These are phyloP conservation scores for Anoplius nigerrimus DNA, from an alignment of 2,888 invertebrate species.

Conservation along the genomic window DNA sequence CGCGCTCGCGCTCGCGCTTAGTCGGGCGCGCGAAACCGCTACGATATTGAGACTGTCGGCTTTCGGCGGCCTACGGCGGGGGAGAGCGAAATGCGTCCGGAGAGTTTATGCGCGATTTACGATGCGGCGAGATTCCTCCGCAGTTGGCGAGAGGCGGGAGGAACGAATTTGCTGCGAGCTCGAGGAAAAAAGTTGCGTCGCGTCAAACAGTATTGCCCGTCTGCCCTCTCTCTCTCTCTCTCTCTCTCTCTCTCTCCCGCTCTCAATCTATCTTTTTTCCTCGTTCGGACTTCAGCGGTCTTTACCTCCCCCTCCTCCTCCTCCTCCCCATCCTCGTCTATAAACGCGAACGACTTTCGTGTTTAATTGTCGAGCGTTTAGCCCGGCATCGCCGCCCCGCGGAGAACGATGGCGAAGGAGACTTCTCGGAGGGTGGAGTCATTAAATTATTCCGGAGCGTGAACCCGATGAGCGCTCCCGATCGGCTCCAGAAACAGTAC, in stretches of 20 bases:
- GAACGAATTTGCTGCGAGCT: too few species aligned
- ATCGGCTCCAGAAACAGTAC: constrained; percentile 56
- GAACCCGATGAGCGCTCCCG: constrained; percentile 60
- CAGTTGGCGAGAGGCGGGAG: too few species aligned
- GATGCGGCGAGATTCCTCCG: too few species aligned
- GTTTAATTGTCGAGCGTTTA: constrained; percentile 66
- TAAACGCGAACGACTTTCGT: constrained; percentile 38
- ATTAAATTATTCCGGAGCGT: constrained; percentile 73
- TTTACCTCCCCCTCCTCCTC: too few species aligned
- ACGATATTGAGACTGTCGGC: not conserved
- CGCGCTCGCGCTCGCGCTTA: not conserved
- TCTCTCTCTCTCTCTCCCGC: too few species aligned
- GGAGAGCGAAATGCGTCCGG: too few species aligned
- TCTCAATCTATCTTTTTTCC: too few species aligned
- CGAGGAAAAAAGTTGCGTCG: not conserved
- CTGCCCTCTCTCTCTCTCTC: too few species aligned
- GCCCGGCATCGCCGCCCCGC: constrained; percentile 36
- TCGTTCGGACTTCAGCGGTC: too few species aligned
- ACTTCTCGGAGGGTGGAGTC: constrained; percentile 58
- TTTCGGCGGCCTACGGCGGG: not conserved
- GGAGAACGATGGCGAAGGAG: constrained; percentile 48
- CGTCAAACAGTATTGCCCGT: too few species aligned
- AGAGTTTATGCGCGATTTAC: too few species aligned
- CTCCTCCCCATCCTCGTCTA: not conserved
- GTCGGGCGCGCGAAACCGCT: constrained; percentile 22